Evolutionary conservation across 2,888 invertebrate genomes (phyloP), one percentile per base, ranked within the genome.

Genomic region (Drosophila helvetica): DNA sequence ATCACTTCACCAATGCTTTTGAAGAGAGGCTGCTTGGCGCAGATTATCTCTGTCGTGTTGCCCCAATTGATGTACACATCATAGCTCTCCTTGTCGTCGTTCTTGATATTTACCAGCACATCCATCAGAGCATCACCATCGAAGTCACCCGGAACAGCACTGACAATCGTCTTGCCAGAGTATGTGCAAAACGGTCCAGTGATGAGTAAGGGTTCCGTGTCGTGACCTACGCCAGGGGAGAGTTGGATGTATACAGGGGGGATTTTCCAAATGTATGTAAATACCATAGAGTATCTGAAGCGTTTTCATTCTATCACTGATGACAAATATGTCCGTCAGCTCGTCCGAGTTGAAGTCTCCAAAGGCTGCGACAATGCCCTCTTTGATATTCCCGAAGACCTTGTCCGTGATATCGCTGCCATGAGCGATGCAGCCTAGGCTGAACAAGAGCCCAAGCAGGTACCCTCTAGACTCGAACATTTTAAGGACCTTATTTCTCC

Each of bases 261-360:
- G 38, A n/a, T 38, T 38, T 38, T 38, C 15, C 2, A 38, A 38
- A 38, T 38, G n/a, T 15, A n/a, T n/a, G 6, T 38, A 38, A 38
- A 38, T 75, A 38, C 96, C 96, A 56, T 96, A 91, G 75, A 96
- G 93, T 50, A 98, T 95, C 90, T 96, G 94, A 6, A 98, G 91
- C 1, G 93, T 94, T 58, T 93, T 94, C 51, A 93, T 93, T 80
- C 95, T 93, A 74, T 94, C 93, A 46, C 93, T 92, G 18, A 97
- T 93, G 57, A 98, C 94, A 92, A 98, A 98, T 22, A 98, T 94
- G 92, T 99, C 99, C 0, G 98, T 98, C 58, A 97, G 92, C 92
- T 98, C 98, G 91, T 99, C 98, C 0, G 98, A 97, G 93, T 99
- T 97, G 89, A 98, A 98, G 92, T 99, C 98, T 3, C 98, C 98